Conservation (phyloP, 1,140 invertebrate genomes). For the Sminthurides bifidus region DNA sequence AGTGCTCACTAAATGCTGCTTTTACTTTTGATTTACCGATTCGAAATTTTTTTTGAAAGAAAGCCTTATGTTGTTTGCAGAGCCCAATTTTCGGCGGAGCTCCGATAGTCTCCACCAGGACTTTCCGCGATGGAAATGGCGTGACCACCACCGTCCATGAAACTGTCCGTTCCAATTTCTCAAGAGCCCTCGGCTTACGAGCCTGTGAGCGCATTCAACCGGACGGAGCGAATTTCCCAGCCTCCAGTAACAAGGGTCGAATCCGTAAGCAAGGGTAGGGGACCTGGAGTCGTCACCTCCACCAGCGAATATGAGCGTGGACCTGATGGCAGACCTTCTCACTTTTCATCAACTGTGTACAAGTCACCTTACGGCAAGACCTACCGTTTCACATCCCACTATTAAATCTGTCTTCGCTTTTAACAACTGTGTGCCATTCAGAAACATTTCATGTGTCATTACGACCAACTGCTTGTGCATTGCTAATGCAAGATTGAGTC, state of each 20-base stretch:
- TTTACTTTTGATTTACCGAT: too few relatives aligned
- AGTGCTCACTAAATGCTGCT: too few relatives aligned
- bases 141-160: not conserved
- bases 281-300: not conserved
- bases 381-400: conserved; percentile 22
- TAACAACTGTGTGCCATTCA: too few relatives aligned
- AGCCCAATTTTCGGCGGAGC: too few relatives aligned
- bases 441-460: not conserved
- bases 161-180: not conserved
- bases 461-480: too few relatives aligned
- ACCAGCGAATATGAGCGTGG: not conserved
- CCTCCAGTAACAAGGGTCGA: not conserved
- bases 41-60: too few relatives aligned
- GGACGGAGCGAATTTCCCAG: not conserved
- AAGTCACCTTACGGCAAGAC: conserved; percentile 31
- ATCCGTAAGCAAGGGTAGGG: not conserved
- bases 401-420: too few relatives aligned
- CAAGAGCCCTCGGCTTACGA: too few relatives aligned
- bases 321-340: conserved; percentile 17
- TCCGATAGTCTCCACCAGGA: too few relatives aligned
- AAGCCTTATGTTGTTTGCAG: too few relatives aligned
- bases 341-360: conserved; percentile 28
- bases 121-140: too few relatives aligned
- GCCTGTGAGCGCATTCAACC: not conserved
- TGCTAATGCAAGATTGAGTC: too few relatives aligned